Base-by-base conservation (phyloP, 2,888 invertebrate species). In the Tenthredo distinguenda region DNA sequence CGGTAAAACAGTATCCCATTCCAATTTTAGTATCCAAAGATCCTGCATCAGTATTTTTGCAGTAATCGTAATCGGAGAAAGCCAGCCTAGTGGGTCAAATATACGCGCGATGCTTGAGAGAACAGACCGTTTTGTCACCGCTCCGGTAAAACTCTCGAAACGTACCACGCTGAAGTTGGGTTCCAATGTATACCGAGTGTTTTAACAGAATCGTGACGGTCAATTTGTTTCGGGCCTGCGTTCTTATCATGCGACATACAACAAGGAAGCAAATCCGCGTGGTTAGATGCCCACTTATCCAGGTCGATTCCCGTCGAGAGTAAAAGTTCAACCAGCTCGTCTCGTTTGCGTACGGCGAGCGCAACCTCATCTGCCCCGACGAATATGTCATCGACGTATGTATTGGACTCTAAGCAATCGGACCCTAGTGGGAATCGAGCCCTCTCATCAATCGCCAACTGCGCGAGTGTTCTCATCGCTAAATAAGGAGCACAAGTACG, bases 351-450 rank as follows among this genome's bases (percentile, higher is more conserved):
- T 12, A 50, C 18, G 1, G 86, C 87, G 4, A 43, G 26, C 6
- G 79, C 5, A 4, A 85, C 79, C 1, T 85, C 72, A 26, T 86
- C 68, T 4, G 79, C 85, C 3, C 86, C 87, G 0, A 76, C 81
- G 76, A 87, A 87, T 9, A 43, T 85, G 50, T 86, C 84, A n/a
- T 87, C 87, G 12, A 86, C 86, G 68, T 87, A 87, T 0, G 86
- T 85, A 18, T 86, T n/a, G 0, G 26, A 10, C 21, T 71, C 43
- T 2, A 86, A 37, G 62, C 77, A 74, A 4, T 34, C 31, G 0
- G 87, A 74, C 4, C 86, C 86, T 1, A 87, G 62, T 10, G 84
- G 83, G 47, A 83, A 87, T 6, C 43, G 58, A 12, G 18, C 0
- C 12, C 31, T 18, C 43, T 86, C 86, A 21, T 87, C 87, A 5